A percentile compares a stretch with the other conserved stretches of the same genome.
Evolutionary conservation across 2,113 vertebrate genomes (phyloP).

Genomic region (pig (Sus scrofa)): T2T-Sscrofa CM000830.6:83965001-83965500

Average conservation of each 20-base stretch:
- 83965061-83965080: background rate
- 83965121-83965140: background rate
- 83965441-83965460: background rate
- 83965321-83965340: background rate
- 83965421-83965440: background rate
- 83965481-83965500: background rate
- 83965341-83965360: background rate
- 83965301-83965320: background rate
- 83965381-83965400: background rate
- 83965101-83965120: background rate
- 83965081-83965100: background rate
- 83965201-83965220: background rate
- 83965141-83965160: background rate
- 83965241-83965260: background rate
- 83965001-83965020: background rate
- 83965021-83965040: background rate
- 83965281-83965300: background rate
- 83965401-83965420: background rate
- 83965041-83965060: background rate
- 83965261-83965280: background rate
- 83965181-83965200: background rate
- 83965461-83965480: background rate
- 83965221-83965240: background rate
- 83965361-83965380: background rate
- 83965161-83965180: background rate